Evolutionary conservation across 2,797 vertebrate species (phyloP).

Genomic region (Neostethus bicornis): DNA sequence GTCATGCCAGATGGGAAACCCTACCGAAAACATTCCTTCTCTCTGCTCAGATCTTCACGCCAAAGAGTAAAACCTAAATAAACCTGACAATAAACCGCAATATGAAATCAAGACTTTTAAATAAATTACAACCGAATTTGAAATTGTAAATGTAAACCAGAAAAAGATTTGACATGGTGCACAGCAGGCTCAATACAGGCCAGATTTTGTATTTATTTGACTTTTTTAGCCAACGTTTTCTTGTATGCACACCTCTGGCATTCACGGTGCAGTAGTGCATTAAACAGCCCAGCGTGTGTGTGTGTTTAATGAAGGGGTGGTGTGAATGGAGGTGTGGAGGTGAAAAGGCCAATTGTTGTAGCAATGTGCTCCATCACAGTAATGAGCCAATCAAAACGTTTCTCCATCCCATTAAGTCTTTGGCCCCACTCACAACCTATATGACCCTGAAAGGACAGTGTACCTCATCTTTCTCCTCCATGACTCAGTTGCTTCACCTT

Average conservation of each 20-base stretch:
- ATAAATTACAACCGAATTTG: too few relatives aligned
- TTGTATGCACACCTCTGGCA: conserved; percentile 35
- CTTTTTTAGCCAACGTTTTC: conserved; percentile 19
- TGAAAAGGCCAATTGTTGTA: conserved; percentile 70
- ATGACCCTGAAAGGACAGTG: conserved; percentile 73
- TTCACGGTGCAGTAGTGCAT: conserved; percentile 45
- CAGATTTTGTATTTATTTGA: conserved; percentile 44
- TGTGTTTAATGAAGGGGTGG: conserved; percentile 13
- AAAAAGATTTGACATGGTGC: too few relatives aligned
- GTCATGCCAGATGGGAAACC: conserved; percentile 56
- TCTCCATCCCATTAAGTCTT: conserved; percentile 79
- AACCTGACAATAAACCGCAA: conserved; percentile 20
- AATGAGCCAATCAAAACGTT: conserved; percentile 80
- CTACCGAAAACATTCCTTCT: conserved; percentile 34
- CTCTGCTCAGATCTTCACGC: conserved; percentile 23
- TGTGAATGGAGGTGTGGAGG: conserved; percentile 18
- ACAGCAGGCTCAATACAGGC: conserved; percentile 38
- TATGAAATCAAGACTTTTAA: conserved; percentile 2
- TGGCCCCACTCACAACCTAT: conserved; percentile 66
- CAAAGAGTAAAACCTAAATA: conserved; percentile 35
- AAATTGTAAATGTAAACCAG: too few relatives aligned
- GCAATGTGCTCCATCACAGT: conserved; percentile 79
- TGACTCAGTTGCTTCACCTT: conserved; percentile 30
- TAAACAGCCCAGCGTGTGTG: conserved; percentile 48
- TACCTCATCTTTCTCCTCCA: conserved; percentile 68